These are phyloP conservation scores for Adineta ricciae DNA, from an alignment of 2,888 invertebrate genomes.

Conservation along the genomic window DNA sequence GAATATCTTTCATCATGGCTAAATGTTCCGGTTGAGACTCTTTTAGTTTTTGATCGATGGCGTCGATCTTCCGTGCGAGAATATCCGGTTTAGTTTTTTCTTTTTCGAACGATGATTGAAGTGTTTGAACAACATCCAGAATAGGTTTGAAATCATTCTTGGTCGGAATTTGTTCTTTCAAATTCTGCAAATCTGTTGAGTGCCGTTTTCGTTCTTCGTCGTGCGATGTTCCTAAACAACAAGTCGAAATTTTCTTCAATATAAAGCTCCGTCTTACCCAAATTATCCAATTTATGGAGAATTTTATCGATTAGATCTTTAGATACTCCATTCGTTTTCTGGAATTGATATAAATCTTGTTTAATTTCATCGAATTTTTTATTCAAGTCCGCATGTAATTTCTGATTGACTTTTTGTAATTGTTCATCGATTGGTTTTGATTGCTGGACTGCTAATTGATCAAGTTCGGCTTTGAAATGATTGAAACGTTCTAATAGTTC, in stretches of 20 bases:
- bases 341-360: not conserved
- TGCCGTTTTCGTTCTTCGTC: no score
- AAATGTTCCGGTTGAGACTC: not conserved
- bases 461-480: slow-evolving; percentile 6
- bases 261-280: not conserved
- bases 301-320: not conserved
- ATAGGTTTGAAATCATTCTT: not conserved
- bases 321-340: not conserved
- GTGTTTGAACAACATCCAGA: not conserved
- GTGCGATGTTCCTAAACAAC: no score
- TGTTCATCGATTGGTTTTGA: not conserved
- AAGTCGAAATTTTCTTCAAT: not conserved
- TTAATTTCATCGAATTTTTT: not conserved
- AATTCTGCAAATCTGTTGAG: not conserved
- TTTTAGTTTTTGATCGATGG: not conserved
- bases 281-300: not conserved
- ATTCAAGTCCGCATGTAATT: not conserved
- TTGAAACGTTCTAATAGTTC: not conserved
- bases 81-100: not conserved
- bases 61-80: not conserved
- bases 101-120: not conserved
- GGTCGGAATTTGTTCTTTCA: not conserved
- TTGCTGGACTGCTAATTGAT: not conserved
- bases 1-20: not conserved
- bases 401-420: not conserved